phyloP scores from a whole-genome alignment of 2,888 invertebrate genomes.

The Tricholauxania praeusta region DNA sequence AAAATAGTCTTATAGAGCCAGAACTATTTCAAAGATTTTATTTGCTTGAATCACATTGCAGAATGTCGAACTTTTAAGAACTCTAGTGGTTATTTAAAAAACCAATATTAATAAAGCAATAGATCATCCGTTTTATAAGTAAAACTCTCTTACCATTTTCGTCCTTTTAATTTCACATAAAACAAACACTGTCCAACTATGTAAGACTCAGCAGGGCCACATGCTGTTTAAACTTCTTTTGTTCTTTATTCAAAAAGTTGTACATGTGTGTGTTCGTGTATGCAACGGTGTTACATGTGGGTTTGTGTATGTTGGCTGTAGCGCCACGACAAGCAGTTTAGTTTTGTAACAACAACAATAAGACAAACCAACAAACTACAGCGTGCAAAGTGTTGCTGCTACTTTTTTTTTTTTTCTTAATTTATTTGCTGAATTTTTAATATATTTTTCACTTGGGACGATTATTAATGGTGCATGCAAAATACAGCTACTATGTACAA shows the following conservation, averaged over 20 bases:
- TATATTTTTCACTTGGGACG: slow-evolving; percentile 26
- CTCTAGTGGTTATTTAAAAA: no score
- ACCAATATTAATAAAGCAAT: no score
- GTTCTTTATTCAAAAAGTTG: slow-evolving; percentile 2
- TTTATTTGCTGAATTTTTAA: slow-evolving; percentile 33
- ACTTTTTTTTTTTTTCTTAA: not conserved
- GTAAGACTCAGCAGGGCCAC: slow-evolving; percentile 16
- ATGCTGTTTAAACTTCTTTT: slow-evolving; percentile 21
- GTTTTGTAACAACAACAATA: not conserved
- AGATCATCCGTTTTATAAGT: no score
- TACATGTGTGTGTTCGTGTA: not conserved
- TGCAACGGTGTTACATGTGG: not conserved
- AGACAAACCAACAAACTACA: not conserved
- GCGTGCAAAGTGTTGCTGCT: not conserved
- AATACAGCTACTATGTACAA: not conserved
- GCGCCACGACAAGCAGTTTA: slow-evolving; percentile 1
- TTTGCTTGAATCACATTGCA: no score
- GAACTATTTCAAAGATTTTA: no score
- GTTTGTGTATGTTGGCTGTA: not conserved
- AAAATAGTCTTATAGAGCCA: no score
- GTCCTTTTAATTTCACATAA: no score
- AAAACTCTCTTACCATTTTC: no score
- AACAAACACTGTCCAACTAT: no score
- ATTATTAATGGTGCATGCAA: slow-evolving; percentile 28
- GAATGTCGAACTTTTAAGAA: no score